phyloP scores from a whole-genome alignment of 92 coral and sea anemone species.

The Zoanthus gigantus region DNA sequence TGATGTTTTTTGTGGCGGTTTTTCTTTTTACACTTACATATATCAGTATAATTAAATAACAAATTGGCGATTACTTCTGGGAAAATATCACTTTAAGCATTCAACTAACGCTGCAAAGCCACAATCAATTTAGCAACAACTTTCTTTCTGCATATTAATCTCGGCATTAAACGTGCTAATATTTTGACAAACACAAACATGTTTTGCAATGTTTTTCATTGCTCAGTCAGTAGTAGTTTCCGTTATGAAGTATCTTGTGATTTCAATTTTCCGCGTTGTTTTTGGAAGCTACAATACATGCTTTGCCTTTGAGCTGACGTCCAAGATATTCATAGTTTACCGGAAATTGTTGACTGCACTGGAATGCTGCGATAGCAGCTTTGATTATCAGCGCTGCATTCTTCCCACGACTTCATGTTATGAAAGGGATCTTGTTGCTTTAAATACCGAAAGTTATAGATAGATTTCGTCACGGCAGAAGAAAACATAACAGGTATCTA shows the following conservation, averaged over 20 bases:
- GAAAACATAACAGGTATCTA: neutral
- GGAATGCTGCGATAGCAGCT: conserved; percentile 41
- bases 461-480: neutral
- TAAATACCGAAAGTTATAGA: neutral
- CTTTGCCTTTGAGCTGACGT: conserved; percentile 17
- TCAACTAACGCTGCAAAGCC: too few species aligned
- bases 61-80: too few species aligned
- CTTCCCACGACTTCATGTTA: conserved; percentile 27
- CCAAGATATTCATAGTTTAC: conserved; percentile 10
- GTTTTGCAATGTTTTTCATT: neutral
- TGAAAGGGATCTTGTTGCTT: conserved; percentile 11
- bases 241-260: neutral
- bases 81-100: too few species aligned
- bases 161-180: neutral
- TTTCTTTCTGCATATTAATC: neutral
- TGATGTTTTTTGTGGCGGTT: too few species aligned
- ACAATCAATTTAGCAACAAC: too few species aligned
- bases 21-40: too few species aligned
- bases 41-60: too few species aligned
- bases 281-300: neutral
- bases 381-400: conserved; percentile 21
- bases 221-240: neutral
- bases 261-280: conserved; percentile 38
- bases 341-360: conserved; percentile 33
- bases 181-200: neutral